Conservation (phyloP, 2,888 invertebrate species). For the Kuschelorhynchus macadamiae region DNA sequence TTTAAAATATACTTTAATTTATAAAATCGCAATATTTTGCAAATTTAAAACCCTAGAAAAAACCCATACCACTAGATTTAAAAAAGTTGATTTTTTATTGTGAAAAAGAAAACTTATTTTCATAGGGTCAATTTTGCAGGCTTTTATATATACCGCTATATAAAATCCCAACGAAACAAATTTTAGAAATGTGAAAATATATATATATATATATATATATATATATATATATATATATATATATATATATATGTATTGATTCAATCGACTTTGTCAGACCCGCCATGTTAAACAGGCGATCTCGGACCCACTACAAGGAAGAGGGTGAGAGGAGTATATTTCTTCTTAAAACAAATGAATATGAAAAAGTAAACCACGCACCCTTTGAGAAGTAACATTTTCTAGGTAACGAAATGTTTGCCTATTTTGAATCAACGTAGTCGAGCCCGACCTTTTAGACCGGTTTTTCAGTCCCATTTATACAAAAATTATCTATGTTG, state of each 20-base stretch:
- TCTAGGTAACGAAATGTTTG: background rate
- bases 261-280: background rate
- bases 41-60: too few relatives aligned
- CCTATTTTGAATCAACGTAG: background rate
- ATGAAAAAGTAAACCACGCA: background rate
- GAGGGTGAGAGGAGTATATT: background rate
- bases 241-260: background rate
- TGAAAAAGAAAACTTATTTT: too few relatives aligned
- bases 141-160: too few relatives aligned
- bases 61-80: too few relatives aligned
- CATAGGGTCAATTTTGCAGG: too few relatives aligned
- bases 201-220: too few relatives aligned
- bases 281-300: background rate
- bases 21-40: too few relatives aligned
- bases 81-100: too few relatives aligned
- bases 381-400: background rate
- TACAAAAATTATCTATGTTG: background rate
- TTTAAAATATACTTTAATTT: too few relatives aligned
- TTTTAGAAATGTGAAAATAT: too few relatives aligned
- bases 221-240: too few relatives aligned
- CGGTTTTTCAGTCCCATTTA: background rate
- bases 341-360: background rate
- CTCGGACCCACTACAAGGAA: background rate
- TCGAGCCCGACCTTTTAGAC: background rate
- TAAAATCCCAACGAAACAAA: too few relatives aligned